Base-by-base conservation (phyloP, 1,140 invertebrate species). In the Trachymyrmex septentrionalis region DNA sequence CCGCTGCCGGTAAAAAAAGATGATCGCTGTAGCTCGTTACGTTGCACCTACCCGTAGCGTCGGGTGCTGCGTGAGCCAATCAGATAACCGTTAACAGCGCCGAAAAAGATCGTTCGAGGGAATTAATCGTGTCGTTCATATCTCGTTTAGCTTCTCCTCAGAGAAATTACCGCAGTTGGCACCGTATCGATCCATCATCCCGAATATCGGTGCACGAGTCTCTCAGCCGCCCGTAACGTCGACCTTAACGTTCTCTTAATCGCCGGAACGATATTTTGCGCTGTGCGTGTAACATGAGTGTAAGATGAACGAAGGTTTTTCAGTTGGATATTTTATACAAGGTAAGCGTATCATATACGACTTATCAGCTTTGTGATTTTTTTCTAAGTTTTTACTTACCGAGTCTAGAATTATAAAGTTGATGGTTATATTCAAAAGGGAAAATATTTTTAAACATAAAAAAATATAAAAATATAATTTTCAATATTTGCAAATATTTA, bases 61-160 rank as follows among this genome's bases (percentile, higher is more conserved):
- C 87, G 77, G 84, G 75, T 80, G 57, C 85, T 86, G 76, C 78
- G 77, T 76, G 88, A 88, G 61, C 64, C 88, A 89, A 90, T 90
- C 88, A 90, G 87, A 88, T 67, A 77, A 75, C 85, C 88, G 88
- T 88, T 89, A 90, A 90, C 88, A 90, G 88, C 84, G 71, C 88
- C 87, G 82, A 89, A 88, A 90, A 90, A 89, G 88, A 89, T 90
- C 88, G 88, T 90, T 81, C 76, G 87, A 76, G 72, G 73, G 82
- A 85, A 77, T 85, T 85, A 77, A 85, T 85, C 82, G 82, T 84
- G 80, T 84, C 80, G 80, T 84, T 84, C 80, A 75, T 84, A 84
- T 84, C 80, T 84, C 80, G 80, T 84, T 84, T 84, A 84, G 80
- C 80, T 75, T 84, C 80, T 82, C 80, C 57, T 59, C 69, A 50